Evolutionary conservation across 2,797 vertebrate species (phyloP), one percentile per base, ranked within the genome.

Genomic region (Rhabdomys pumilio): DNA sequence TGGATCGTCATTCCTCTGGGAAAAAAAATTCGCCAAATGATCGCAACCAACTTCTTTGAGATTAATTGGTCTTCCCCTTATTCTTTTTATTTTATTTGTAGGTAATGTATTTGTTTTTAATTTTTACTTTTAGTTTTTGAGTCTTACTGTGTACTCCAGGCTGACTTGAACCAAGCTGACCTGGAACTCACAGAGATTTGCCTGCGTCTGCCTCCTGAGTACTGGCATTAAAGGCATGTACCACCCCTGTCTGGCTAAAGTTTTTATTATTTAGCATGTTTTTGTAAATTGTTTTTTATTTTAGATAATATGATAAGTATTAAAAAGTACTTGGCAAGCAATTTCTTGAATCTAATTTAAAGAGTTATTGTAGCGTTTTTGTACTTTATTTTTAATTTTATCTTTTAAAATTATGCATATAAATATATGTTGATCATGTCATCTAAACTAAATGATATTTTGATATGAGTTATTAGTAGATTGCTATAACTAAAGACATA

Each of bases 351-450:
- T 94, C 80, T 44, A 80, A 63, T 76, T 79, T 97, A 97, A 85
- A 89, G 19, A 13, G 34, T 91, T 92, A 94, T 63, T 67, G 34
- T 67, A 67, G 55, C 61, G 50, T 80, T 95, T 96, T 90, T 91
- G n/a, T 93, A 19, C 90, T 87, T 55, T 92, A 65, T 41, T 80
- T 79, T 80, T 61, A 82, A 65, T 61, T 93, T 88, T 92, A 81
- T n/a, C 14, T 94, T 96, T 96, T 85, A 93, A 94, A 93, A 53
- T 95, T 92, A 63, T 92, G 22, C 26, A 88, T 9, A 89, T 93
- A 85, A 90, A 76, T 95, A 38, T 93, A 92, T 95, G 57, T 81
- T 92, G 82, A 82, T 76, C 47, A 26, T 93, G 34, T 89, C 89
- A 76, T 72, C 89, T 90, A 88, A 90, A 65, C 61, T 80, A 90